phyloP scores from a whole-genome alignment of 2,113 vertebrate species.

The Silurus asotus region DNA sequence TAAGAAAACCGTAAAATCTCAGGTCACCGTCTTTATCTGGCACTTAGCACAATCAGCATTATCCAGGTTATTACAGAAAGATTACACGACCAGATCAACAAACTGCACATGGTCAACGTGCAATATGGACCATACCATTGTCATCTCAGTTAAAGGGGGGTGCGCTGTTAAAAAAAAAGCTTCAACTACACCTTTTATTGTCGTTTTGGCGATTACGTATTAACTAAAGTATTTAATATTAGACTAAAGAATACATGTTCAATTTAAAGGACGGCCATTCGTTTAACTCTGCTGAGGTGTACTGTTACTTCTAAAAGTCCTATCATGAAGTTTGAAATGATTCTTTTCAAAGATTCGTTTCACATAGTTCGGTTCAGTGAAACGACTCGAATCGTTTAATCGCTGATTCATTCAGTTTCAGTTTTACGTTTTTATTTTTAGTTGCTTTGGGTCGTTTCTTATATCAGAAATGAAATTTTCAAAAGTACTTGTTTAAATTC shows the following conservation, averaged over 20 bases:
- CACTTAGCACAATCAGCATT: not conserved
- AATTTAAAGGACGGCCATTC: no score
- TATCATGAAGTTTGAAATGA: not conserved
- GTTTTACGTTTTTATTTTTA: not conserved
- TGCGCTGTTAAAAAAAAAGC: rapidly evolving
- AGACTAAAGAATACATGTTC: not conserved
- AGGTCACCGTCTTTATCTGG: not conserved
- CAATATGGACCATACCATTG: not conserved
- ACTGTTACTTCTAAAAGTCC: no score
- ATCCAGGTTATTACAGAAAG: rapidly evolving
- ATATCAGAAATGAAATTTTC: no score
- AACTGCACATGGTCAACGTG: conserved; percentile 9
- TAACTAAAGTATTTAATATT: not conserved
- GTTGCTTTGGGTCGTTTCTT: not conserved
- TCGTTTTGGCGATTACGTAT: not conserved
- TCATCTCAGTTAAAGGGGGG: not conserved
- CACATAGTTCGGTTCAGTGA: not conserved
- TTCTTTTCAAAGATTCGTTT: not conserved
- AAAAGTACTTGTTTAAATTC: no score
- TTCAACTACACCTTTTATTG: not conserved
- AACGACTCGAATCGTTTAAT: not conserved
- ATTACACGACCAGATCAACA: not conserved
- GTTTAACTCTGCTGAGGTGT: not conserved
- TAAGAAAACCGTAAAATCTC: not conserved
- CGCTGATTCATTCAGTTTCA: not conserved